Evolutionary conservation across 92 coral and sea anemone genomes (phyloP).

Genomic region (Desmophyllum pertusum): DNA sequence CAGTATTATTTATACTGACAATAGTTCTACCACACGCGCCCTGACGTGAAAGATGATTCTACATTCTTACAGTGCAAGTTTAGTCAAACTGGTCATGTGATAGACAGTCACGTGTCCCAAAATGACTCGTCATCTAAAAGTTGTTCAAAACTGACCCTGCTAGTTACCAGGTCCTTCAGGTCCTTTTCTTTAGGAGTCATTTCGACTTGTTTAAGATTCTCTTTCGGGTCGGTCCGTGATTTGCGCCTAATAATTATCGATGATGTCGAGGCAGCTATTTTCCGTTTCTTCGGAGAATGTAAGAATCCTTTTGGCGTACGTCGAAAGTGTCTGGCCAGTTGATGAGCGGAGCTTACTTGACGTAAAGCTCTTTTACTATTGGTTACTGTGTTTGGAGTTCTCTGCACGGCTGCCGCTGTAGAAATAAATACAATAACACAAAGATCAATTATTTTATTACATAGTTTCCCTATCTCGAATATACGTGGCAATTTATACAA

Average conservation of each 20-base stretch:
- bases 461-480: neutral
- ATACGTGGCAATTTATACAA: too few relatives aligned
- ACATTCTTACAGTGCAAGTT: too few relatives aligned
- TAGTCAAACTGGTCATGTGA: neutral
- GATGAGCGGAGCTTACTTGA: neutral
- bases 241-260: conserved; percentile 6
- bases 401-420: neutral
- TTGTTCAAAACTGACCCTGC: conserved; percentile 8
- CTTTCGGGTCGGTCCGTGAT: neutral
- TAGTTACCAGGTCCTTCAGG: conserved; percentile 4
- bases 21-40: too few relatives aligned
- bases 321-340: conserved; percentile 20
- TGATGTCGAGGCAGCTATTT: conserved; percentile 14
- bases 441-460: neutral
- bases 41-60: too few relatives aligned
- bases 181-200: neutral
- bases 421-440: neutral
- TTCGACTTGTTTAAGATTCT: neutral
- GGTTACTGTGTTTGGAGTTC: neutral
- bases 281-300: neutral
- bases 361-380: neutral
- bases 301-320: conserved; percentile 37
- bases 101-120: conserved; percentile 16
- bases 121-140: conserved; percentile 25
- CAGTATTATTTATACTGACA: too few relatives aligned